Base-by-base conservation (phyloP, 2,888 invertebrate genomes). In the Euspilapteryx auroguttella region DNA sequence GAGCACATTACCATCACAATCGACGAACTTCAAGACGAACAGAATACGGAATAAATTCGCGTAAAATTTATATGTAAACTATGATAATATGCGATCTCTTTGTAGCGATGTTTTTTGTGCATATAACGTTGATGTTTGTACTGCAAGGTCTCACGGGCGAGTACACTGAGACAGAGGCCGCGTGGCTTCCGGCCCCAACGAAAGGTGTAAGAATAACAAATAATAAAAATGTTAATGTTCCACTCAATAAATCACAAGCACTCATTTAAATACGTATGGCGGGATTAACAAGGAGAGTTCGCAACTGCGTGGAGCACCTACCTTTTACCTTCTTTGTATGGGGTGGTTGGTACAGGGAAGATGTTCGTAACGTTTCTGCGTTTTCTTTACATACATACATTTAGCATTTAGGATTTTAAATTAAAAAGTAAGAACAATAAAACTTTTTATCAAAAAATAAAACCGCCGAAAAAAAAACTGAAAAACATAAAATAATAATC, bases 161-260 rank as follows among this genome's bases (percentile, higher is more conserved):
- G 44, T 58, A 59, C 55, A 49, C 68, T 58, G 66, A 69, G 68
- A 75, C 75, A 66, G 52, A 61, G 51, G 68, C 68, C 68, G 61
- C 73, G 69, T 69, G 71, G 64, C 73, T 73, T 69, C 75, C 73
- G 68, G 66, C 69, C 71, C 66, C 48, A 55, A 42, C 51, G 51
- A 62, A 64, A 66, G 63, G 64, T 65, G 64, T 62, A 75, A 76
- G 65, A 77, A 78, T 76, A 78, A 78, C 76, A 78, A 77, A 78
- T 76, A 77, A 76, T 77, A 75, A 76, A 76, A 75, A 76, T 77
- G 76, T 61, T 64, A 76, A 78, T 76, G 68, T 71, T 73, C 76
- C 76, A 77, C 77, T 77, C 76, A 71, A 77, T 76, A 77, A 78
- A 78, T 76, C 76, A 78, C 68, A 65, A 62, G 61, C 45, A 50